These are phyloP conservation scores for Salarias fasciatus DNA, from an alignment of 2,797 vertebrate species.

Conservation along the genomic window DNA sequence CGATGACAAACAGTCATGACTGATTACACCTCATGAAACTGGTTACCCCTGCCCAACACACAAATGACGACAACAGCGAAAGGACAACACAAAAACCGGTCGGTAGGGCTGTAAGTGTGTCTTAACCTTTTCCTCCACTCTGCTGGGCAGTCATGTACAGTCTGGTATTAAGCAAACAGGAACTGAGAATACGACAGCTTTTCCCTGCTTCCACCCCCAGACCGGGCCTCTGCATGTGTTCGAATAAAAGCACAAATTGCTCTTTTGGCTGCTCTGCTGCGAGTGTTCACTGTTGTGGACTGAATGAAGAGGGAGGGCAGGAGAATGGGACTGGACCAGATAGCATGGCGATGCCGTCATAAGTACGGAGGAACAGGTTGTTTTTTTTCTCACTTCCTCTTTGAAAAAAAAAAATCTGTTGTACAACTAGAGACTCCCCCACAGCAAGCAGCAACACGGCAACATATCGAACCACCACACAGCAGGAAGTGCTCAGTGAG, in stretches of 20 bases:
- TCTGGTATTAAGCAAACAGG: conserved; percentile 46
- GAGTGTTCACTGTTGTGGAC: conserved; percentile 5
- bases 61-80: not conserved
- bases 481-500: conserved; percentile 38
- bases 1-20: not conserved
- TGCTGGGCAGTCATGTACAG: conserved; percentile 16
- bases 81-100: conserved; percentile 16
- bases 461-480: conserved; percentile 2
- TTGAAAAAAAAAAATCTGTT: accelerated
- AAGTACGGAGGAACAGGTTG: conserved; percentile 15
- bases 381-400: conserved; percentile 40
- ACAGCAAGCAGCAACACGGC: conserved; percentile 2
- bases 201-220: conserved; percentile 15
- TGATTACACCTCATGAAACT: not conserved
- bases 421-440: not conserved
- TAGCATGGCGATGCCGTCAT: conserved; percentile 1
- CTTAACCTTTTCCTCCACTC: not conserved
- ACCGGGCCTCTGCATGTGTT: conserved; percentile 48
- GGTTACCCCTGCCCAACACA: not conserved
- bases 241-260: conserved; percentile 57
- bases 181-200: conserved; percentile 33
- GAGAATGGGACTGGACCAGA: conserved; percentile 18
- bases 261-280: conserved; percentile 44
- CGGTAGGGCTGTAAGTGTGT: not conserved
- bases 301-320: not conserved